These are phyloP conservation scores for Rhinolophus sinicus DNA, from an alignment of 2,113 vertebrate genomes.

Conservation along the genomic window DNA sequence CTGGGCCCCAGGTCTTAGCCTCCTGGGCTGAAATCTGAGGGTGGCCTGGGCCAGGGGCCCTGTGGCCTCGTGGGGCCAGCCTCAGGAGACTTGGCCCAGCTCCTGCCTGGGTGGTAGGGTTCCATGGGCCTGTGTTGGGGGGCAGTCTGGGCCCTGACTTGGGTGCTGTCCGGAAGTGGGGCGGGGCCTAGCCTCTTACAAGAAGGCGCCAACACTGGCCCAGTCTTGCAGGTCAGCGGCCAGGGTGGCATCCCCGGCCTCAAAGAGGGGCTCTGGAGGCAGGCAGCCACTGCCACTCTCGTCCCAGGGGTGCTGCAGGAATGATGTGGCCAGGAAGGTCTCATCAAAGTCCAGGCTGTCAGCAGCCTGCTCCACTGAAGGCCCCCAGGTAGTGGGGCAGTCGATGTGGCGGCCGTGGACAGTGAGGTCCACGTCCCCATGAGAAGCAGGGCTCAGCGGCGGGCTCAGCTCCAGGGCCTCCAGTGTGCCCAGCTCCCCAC, in stretches of 20 bases:
- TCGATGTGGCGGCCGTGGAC: constrained; percentile 84
- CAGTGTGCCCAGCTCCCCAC: constrained; percentile 87
- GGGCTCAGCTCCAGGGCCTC: constrained; percentile 88
- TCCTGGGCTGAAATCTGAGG: constrained; percentile 48
- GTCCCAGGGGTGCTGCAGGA: constrained; percentile 95
- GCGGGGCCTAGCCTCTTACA: constrained; percentile 83
- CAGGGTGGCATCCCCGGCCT: constrained; percentile 80
- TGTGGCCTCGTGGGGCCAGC: constrained; percentile 13
- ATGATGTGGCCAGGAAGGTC: constrained; percentile 93
- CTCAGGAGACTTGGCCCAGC: constrained; percentile 51
- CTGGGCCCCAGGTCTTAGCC: constrained; percentile 39
- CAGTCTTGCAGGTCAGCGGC: constrained; percentile 85
- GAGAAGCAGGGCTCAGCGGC: constrained; percentile 86
- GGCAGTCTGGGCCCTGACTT: constrained; percentile 63
- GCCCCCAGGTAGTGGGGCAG: constrained; percentile 83
- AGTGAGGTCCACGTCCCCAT: constrained; percentile 86
- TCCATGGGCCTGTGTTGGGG: constrained; percentile 11
- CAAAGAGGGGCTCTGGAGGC: constrained; percentile 79
- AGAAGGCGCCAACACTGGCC: constrained; percentile 87
- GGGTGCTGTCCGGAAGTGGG: constrained; percentile 66
- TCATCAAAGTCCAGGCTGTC: constrained; percentile 91
- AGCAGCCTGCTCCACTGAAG: constrained; percentile 78
- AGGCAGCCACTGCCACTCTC: constrained; percentile 83
- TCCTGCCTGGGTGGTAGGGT: constrained; percentile 9
- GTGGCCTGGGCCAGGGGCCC: background rate